Percentiles rank a stretch among this genome's conserved stretches.
Conservation (phyloP, 2,888 invertebrate species). For the Luffia ferchaultella region DNA sequence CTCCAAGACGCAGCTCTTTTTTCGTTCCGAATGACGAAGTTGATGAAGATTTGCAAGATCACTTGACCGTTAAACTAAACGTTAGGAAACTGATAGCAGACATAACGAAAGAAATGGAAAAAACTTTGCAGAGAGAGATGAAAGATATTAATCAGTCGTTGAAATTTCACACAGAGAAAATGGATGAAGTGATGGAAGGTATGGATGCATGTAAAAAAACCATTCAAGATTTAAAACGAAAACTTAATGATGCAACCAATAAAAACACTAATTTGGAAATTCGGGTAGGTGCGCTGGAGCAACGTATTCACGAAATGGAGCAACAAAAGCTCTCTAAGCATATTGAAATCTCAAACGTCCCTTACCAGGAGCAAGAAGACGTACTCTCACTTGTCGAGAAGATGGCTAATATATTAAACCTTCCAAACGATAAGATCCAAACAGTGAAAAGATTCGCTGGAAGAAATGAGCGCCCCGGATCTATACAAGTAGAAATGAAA, state of each 20-base stretch:
- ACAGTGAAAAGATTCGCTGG: too few species aligned
- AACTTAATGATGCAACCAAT: too few species aligned
- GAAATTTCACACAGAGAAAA: neutral
- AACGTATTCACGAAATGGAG: constrained; percentile 13
- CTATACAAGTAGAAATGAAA: neutral
- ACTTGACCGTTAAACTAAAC: neutral
- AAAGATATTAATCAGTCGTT: constrained; percentile 1
- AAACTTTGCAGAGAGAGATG: constrained; percentile 1
- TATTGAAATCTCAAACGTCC: constrained; percentile 10
- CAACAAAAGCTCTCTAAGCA: constrained; percentile 8
- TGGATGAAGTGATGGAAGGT: constrained; percentile 4
- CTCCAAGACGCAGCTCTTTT: too few species aligned
- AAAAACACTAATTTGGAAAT: constrained; percentile 6
- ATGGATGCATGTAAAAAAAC: too few species aligned
- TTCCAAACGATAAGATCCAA: neutral
- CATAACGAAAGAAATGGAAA: constrained; percentile 11
- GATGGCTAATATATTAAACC: constrained; percentile 5
- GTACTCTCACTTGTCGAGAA: neutral
- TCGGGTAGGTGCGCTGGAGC: constrained; percentile 11
- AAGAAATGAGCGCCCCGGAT: neutral
- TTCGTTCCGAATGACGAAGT: constrained; percentile 11
- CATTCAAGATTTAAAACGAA: too few species aligned
- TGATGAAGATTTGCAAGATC: constrained; percentile 1
- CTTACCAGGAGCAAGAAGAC: neutral
- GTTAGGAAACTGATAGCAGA: constrained; percentile 6